Evolutionary conservation across 2,888 invertebrate genomes (phyloP).

Genomic region (Caenorhabditis drosophilae): DNA sequence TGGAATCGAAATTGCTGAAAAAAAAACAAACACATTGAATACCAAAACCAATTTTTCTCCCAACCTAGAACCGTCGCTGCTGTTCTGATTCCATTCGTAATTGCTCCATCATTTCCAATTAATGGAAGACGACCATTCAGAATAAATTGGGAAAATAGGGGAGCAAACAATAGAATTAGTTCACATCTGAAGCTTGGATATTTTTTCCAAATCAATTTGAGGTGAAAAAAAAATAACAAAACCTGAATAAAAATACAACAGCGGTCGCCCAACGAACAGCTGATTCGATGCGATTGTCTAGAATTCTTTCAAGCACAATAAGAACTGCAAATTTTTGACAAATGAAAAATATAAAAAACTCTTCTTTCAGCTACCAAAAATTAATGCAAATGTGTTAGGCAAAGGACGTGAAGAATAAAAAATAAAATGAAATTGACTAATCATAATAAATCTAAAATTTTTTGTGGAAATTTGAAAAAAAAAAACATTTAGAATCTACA

Average conservation of each 20-base stretch:
- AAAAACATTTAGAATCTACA: not conserved
- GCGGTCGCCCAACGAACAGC: constrained; percentile 73
- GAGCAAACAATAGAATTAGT: constrained; percentile 79
- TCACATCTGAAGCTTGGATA: constrained; percentile 76
- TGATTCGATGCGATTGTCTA: constrained; percentile 77
- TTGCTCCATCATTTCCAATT: constrained; percentile 64
- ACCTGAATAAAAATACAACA: constrained; percentile 57
- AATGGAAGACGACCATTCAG: constrained; percentile 78
- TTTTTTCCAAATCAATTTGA: not conserved
- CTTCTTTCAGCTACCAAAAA: constrained; percentile 87
- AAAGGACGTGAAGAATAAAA: constrained; percentile 92
- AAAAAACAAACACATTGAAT: no score
- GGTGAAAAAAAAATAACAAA: no score
- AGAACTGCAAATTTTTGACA: constrained; percentile 82
- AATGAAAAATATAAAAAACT: no score
- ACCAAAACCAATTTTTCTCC: no score
- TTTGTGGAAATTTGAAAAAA: no score
- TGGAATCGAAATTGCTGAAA: constrained; percentile 78
- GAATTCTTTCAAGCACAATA: constrained; percentile 84
- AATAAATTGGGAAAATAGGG: constrained; percentile 83
- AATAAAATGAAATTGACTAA: constrained; percentile 95
- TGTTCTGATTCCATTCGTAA: constrained; percentile 69
- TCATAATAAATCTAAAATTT: constrained; percentile 74
- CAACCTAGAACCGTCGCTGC: constrained; percentile 74
- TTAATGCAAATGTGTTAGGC: constrained; percentile 91